phyloP scores from a whole-genome alignment of 2,113 vertebrate genomes.

The Hemibagrus wyckioides region DNA sequence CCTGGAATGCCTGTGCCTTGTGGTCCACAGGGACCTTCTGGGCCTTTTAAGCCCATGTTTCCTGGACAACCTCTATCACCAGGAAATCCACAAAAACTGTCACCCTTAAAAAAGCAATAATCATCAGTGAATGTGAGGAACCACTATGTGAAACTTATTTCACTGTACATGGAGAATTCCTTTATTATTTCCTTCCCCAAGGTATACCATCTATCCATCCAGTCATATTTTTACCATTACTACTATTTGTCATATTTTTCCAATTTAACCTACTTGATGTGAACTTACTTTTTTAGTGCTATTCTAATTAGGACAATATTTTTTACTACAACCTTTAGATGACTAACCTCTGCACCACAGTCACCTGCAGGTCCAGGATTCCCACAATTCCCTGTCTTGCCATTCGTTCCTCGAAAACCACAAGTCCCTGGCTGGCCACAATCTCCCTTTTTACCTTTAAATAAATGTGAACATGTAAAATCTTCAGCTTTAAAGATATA shows the following conservation, averaged over 20 bases:
- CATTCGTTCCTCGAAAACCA: slow-evolving; percentile 68
- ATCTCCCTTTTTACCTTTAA: slow-evolving; percentile 67
- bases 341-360: slow-evolving; percentile 60
- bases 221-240: neutral
- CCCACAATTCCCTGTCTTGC: slow-evolving; percentile 68
- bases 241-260: neutral
- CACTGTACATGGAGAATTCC: neutral
- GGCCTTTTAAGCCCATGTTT: slow-evolving; percentile 74
- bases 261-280: neutral
- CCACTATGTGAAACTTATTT: neutral
- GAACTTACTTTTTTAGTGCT: neutral
- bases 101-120: slow-evolving; percentile 74
- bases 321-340: neutral
- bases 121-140: neutral
- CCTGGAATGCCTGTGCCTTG: slow-evolving; percentile 77
- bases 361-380: slow-evolving; percentile 59
- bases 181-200: neutral
- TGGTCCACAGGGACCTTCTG: slow-evolving; percentile 72
- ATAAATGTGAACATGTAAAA: neutral
- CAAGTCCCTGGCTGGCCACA: slow-evolving; percentile 19
- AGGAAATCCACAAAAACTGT: slow-evolving; percentile 68
- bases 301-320: neutral
- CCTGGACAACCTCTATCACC: slow-evolving; percentile 83
- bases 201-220: neutral
- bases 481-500: neutral